Conservation (phyloP, 2,888 invertebrate genomes). For the Nephrocerus scutellatus region DNA sequence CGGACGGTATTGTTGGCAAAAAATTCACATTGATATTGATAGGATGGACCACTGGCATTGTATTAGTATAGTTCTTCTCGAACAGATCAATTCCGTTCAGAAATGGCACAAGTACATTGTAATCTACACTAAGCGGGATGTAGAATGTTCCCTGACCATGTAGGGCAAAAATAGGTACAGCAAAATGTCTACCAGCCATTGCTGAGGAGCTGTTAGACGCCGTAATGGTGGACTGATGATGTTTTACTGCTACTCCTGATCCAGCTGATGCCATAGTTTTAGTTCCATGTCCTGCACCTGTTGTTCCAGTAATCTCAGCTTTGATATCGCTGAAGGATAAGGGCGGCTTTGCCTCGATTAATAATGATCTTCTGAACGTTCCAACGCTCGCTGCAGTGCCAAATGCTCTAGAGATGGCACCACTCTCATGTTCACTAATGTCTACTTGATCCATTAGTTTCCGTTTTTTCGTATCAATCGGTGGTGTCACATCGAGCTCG, state of each 20-base stretch:
- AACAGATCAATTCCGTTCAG: constrained; percentile 56
- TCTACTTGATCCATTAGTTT: constrained; percentile 37
- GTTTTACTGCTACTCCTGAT: constrained; percentile 11
- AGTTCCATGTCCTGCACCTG: neutral
- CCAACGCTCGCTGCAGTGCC: constrained; percentile 9
- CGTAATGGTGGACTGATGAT: constrained; percentile 26
- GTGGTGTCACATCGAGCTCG: constrained; percentile 42
- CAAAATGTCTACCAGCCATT: constrained; percentile 37
- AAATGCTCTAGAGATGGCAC: too few species aligned
- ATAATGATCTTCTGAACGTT: too few species aligned
- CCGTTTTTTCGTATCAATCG: constrained; percentile 42
- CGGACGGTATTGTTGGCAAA: constrained; percentile 34
- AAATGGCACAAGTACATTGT: constrained; percentile 63
- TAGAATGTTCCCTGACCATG: constrained; percentile 86
- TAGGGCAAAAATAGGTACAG: constrained; percentile 82
- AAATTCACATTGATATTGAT: constrained; percentile 88
- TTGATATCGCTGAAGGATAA: constrained; percentile 40
- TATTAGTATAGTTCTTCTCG: constrained; percentile 50
- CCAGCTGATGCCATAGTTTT: too few species aligned
- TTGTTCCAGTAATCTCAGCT: constrained; percentile 34
- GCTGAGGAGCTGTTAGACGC: constrained; percentile 33
- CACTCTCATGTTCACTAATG: too few species aligned
- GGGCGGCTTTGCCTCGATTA: constrained; percentile 35
- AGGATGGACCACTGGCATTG: constrained; percentile 64
- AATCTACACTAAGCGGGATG: constrained; percentile 76